A percentile compares a stretch with the other conserved stretches of the same genome.
phyloP scores from a whole-genome alignment of 2,113 vertebrate genomes.

The Phycodurus eques region DNA sequence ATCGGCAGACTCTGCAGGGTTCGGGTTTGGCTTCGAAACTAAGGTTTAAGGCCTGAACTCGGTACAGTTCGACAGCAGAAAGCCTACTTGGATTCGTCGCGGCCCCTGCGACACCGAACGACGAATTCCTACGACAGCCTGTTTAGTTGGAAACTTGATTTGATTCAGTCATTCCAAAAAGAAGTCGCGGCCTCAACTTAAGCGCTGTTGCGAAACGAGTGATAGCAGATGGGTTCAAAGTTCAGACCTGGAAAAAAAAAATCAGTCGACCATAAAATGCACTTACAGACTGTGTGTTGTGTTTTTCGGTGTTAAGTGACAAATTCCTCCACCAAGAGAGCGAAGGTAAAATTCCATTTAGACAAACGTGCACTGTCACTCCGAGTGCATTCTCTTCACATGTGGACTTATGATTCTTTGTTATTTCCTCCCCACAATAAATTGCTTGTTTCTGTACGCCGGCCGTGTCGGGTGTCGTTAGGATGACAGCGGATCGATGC shows the following conservation, averaged over 20 bases:
- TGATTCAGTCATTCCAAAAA: background rate
- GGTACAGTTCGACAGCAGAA: background rate
- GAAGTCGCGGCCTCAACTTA: background rate
- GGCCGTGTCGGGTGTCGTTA: slow-evolving; percentile 81
- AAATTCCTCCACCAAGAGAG: slow-evolving; percentile 16
- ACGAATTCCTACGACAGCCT: background rate
- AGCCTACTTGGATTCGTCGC: background rate
- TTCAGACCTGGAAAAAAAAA: slow-evolving; percentile 1
- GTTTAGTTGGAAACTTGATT: background rate
- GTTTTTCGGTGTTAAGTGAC: slow-evolving; percentile 22
- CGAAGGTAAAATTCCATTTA: slow-evolving; percentile 28
- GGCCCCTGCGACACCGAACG: background rate
- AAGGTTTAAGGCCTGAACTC: too few relatives aligned
- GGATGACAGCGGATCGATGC: slow-evolving; percentile 82
- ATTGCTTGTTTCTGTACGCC: slow-evolving; percentile 76
- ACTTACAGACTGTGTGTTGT: background rate
- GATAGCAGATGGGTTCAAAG: background rate
- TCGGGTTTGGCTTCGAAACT: too few relatives aligned
- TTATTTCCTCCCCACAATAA: slow-evolving; percentile 80
- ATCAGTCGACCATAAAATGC: background rate
- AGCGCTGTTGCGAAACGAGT: background rate
- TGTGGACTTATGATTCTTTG: slow-evolving; percentile 76
- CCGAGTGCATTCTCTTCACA: slow-evolving; percentile 69
- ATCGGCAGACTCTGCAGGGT: too few relatives aligned
- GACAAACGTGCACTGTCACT: slow-evolving; percentile 43